phyloP scores from a whole-genome alignment of 2,888 invertebrate species.

The Stenodema calcarata region DNA sequence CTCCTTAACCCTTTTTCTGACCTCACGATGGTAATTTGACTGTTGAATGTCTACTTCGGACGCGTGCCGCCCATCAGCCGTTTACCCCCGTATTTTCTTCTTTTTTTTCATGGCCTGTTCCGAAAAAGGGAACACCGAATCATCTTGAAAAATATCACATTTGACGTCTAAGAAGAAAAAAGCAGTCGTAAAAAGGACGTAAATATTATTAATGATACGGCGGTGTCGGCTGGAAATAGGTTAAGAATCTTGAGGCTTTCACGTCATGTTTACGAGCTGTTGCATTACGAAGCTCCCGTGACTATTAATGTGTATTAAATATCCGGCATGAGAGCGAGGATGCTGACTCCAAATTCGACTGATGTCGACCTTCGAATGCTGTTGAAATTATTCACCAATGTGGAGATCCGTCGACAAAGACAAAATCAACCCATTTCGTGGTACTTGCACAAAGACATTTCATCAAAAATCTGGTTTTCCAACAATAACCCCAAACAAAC shows the following conservation, averaged over 20 bases:
- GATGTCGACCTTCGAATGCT: too few relatives aligned
- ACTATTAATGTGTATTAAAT: too few relatives aligned
- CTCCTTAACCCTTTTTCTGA: not conserved
- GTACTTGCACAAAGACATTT: too few relatives aligned
- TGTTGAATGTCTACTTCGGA: not conserved
- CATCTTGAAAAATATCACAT: not conserved
- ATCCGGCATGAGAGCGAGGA: too few relatives aligned
- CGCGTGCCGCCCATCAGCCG: not conserved
- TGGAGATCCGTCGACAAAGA: too few relatives aligned
- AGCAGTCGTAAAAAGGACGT: not conserved
- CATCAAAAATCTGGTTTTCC: too few relatives aligned
- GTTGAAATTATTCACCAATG: too few relatives aligned
- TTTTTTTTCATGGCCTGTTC: not conserved
- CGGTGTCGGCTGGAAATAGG: not conserved
- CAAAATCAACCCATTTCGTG: too few relatives aligned
- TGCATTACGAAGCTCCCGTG: too few relatives aligned
- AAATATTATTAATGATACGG: not conserved
- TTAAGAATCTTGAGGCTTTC: not conserved
- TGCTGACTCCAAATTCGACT: too few relatives aligned
- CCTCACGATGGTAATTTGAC: slow-evolving; percentile 4
- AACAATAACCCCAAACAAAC: too few relatives aligned
- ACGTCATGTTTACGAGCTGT: too few relatives aligned
- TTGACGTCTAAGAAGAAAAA: not conserved
- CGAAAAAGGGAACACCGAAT: not conserved
- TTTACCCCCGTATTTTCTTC: not conserved